Evolutionary conservation across 1,140 invertebrate genomes (phyloP), one percentile per base, ranked within the genome.

Genomic region (Penaeus chinensis): DNA sequence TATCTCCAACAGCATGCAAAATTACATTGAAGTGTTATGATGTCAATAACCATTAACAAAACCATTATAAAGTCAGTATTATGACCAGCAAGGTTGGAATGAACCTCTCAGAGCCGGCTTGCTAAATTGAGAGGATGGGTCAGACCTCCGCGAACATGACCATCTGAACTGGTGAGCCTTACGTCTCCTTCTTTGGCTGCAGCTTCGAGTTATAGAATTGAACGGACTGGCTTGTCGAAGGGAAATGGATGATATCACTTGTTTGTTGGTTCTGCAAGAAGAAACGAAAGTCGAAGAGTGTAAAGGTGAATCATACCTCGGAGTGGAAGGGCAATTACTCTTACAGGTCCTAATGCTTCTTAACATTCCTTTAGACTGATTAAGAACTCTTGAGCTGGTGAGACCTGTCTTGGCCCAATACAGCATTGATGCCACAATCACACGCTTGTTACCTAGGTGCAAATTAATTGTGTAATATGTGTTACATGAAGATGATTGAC

Each of bases 91-190:
- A 11, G 78, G n/a, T 13, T 32, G 11, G 62, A 63, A 20, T 27
- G n/a, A n/a, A 66, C 22, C 54, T 66, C 22, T 27, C 78, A 65
- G 69, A 87, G 74, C 32, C 80, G 81, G 86, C 80, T 87, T 63
- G 86, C 47, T 60, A 82, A 77, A 61, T 65, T 83, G 86, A 87
- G 86, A 87, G 86, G 86, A 87, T 87, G 86, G 86, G 86, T 87
- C 86, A 87, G 86, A 65, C 86, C 86, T 81, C 86, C 86, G 74
- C 80, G 86, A 87, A 76, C 61, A 60, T 82, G 37, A 61, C 74
- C 86, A 87, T 65, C 86, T 82, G 86, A 87, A 82, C 86, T 66
- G 42, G 86, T 65, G 11, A 47, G 86, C 80, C 42, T 83, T 7
- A 27, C 42, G 71, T 60, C 37, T 16, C 78, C 86, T 74, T 37